These are phyloP conservation scores for Aphidius ervi DNA, from an alignment of 1,140 invertebrate genomes.

Conservation along the genomic window DNA sequence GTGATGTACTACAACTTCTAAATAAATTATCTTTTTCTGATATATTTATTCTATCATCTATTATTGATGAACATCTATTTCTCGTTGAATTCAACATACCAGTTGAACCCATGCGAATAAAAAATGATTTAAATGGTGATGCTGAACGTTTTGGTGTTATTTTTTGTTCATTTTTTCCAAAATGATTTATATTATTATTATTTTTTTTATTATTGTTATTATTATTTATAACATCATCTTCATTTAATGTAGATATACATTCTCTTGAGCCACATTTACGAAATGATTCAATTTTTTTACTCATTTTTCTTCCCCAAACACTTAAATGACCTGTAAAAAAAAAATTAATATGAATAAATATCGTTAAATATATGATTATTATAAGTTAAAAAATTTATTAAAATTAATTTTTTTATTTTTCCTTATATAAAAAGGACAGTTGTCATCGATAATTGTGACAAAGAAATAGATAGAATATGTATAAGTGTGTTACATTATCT, in stretches of 20 bases:
- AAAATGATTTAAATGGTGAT: conserved; percentile 67
- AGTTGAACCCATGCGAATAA: conserved; percentile 70
- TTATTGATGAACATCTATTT: conserved; percentile 47
- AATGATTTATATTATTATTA: conserved; percentile 43
- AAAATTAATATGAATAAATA: background rate
- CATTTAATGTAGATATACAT: conserved; percentile 37
- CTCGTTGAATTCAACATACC: conserved; percentile 65
- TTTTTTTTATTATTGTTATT: conserved; percentile 36
- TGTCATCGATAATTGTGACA: too few relatives aligned
- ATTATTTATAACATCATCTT: conserved; percentile 30
- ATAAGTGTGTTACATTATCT: too few relatives aligned
- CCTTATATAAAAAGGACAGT: background rate
- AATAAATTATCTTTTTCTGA: conserved; percentile 59
- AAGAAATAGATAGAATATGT: too few relatives aligned
- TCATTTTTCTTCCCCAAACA: conserved; percentile 76
- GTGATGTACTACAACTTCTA: conserved; percentile 71
- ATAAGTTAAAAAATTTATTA: background rate
- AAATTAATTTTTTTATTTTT: conserved; percentile 10
- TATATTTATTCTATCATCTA: conserved; percentile 34
- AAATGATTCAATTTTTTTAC: conserved; percentile 72
- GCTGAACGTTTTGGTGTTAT: conserved; percentile 55
- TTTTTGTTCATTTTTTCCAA: conserved; percentile 46
- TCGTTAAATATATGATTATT: too few relatives aligned
- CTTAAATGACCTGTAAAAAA: conserved; percentile 58
- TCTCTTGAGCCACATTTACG: conserved; percentile 64